Conservation (phyloP, 1,140 invertebrate genomes). For the Pentalonia nigronervosa region DNA sequence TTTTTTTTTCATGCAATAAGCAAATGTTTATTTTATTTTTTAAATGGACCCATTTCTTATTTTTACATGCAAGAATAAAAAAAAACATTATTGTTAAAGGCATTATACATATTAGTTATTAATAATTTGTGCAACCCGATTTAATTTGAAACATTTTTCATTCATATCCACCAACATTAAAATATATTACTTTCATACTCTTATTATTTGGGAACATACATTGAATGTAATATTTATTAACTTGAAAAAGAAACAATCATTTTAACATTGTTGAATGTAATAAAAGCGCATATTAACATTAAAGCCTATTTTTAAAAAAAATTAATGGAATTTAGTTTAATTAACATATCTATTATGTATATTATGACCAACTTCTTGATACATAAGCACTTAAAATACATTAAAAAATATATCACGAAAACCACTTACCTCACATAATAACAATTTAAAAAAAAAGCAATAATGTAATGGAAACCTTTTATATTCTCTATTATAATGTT, state of each 20-base stretch:
- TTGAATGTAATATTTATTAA: background rate
- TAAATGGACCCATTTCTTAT: background rate
- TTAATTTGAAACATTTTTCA: background rate
- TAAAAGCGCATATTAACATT: slow-evolving; percentile 4
- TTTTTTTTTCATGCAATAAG: slow-evolving; percentile 30
- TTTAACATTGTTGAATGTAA: background rate
- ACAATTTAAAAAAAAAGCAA: background rate
- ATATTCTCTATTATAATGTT: background rate
- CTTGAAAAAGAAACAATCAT: background rate
- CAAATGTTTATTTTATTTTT: background rate
- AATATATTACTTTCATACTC: background rate
- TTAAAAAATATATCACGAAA: background rate
- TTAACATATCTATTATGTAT: background rate
- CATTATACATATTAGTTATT: background rate
- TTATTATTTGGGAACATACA: background rate
- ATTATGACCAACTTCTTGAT: background rate
- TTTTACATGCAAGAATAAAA: slow-evolving; percentile 41
- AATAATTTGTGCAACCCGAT: background rate
- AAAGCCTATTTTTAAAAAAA: background rate
- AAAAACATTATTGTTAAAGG: slow-evolving; percentile 33
- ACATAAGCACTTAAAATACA: slow-evolving; percentile 26
- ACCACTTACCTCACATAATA: slow-evolving; percentile 49
- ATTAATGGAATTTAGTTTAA: background rate
- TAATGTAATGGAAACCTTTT: background rate
- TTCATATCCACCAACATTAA: slow-evolving; percentile 24